A percentile compares a stretch with the other conserved stretches of the same genome.
Evolutionary conservation across 2,797 vertebrate genomes (phyloP).

Genomic region (Malurus leucopterus): DNA sequence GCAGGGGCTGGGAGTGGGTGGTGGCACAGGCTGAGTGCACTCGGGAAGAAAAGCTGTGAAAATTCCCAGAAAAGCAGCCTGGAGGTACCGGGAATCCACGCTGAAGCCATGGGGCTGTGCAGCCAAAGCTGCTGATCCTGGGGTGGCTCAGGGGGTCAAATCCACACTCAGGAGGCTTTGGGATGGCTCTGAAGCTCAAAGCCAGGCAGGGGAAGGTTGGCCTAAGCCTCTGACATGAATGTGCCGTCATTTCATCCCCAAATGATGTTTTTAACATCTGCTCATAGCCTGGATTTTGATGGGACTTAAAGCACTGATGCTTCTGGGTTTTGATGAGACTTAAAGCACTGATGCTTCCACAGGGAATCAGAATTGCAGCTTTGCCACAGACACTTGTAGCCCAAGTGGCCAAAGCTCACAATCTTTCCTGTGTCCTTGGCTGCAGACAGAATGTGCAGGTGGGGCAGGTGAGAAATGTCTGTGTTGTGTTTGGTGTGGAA

Average conservation of each 20-base stretch:
- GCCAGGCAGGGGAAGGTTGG: background rate
- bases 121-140: background rate
- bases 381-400: background rate
- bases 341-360: background rate
- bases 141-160: background rate
- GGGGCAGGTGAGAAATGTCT: background rate
- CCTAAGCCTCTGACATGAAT: background rate
- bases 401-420: background rate
- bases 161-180: background rate
- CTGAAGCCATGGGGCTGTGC: background rate
- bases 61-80: background rate
- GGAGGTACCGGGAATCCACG: background rate
- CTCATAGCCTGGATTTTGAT: background rate
- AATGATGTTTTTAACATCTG: background rate
- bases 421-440: background rate
- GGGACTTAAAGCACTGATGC: no score
- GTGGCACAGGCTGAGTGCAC: background rate
- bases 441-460: background rate
- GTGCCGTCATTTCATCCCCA: background rate
- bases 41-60: background rate
- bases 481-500: background rate
- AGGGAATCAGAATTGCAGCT: background rate
- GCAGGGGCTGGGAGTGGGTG: constrained; percentile 2
- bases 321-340: no score
- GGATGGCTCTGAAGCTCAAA: background rate